A percentile compares a stretch with the other conserved stretches of the same genome.
Evolutionary conservation across 2,888 invertebrate genomes (phyloP).

Genomic region (Hirtodrosophila duncani): DNA sequence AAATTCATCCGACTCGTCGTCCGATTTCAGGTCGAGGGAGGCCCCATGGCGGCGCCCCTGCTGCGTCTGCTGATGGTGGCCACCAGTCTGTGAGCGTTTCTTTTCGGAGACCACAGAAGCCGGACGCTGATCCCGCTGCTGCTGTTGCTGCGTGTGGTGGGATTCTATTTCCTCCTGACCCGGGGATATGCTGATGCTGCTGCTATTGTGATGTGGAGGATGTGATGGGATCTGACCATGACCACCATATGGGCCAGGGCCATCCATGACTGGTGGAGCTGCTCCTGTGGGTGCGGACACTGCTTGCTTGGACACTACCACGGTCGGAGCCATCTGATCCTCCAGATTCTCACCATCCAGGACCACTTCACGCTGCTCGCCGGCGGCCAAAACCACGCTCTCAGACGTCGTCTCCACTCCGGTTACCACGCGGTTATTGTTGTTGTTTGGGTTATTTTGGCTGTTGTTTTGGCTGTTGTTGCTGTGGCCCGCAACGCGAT

Average conservation of each 20-base stretch:
- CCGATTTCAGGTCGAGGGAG: conserved; percentile 67
- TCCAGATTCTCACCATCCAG: conserved; percentile 82
- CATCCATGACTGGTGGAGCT: conserved; percentile 7
- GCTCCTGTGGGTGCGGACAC: conserved; percentile 8
- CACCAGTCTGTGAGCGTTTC: conserved; percentile 20
- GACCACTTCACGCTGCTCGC: conserved; percentile 80
- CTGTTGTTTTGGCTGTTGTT: conserved; percentile 18
- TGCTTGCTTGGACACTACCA: conserved; percentile 27
- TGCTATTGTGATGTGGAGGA: background rate
- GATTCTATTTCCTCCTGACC: no score
- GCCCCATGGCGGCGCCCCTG: conserved; percentile 30
- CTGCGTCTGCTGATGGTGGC: conserved; percentile 8
- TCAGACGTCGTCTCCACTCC: conserved; percentile 79
- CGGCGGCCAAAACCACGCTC: conserved; percentile 49
- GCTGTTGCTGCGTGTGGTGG: conserved; percentile 8
- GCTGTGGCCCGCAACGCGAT: conserved; percentile 8
- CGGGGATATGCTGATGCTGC: conserved; percentile 6
- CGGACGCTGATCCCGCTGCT: conserved; percentile 12
- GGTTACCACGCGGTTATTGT: conserved; percentile 79
- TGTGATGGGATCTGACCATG: no score
- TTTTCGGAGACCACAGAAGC: no score
- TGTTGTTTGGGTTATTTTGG: conserved; percentile 20
- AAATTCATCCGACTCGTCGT: conserved; percentile 70
- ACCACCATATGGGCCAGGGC: no score
- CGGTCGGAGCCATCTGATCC: conserved; percentile 56